Evolutionary conservation across 2,888 invertebrate species (phyloP).

Genomic region (Bedellia somnulentella): DNA sequence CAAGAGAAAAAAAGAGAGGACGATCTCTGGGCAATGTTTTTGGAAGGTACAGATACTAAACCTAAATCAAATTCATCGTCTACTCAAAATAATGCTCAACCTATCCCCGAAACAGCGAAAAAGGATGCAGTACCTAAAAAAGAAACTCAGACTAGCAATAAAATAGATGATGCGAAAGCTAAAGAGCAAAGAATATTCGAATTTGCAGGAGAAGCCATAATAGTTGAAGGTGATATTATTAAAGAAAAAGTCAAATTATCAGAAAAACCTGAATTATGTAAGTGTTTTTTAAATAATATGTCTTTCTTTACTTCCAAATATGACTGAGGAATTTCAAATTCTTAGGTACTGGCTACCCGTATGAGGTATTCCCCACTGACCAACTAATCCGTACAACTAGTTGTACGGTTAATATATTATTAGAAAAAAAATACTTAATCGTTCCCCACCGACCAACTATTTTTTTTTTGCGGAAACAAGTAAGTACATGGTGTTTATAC

Average conservation of each 20-base stretch:
- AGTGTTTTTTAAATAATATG: constrained; percentile 4
- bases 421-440: no score
- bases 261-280: constrained; percentile 28
- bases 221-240: constrained; percentile 42
- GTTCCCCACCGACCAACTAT: no score
- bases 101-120: constrained; percentile 15
- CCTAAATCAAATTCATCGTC: no score
- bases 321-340: no score
- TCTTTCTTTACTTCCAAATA: no score
- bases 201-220: constrained; percentile 86
- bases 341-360: no score
- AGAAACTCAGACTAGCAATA: constrained; percentile 11
- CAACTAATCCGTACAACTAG: no score
- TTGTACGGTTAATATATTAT: no score
- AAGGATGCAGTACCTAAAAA: constrained; percentile 10
- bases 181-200: constrained; percentile 73
- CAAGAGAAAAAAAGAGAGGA: constrained; percentile 73
- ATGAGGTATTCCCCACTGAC: no score
- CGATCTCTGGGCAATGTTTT: constrained; percentile 78
- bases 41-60: constrained; percentile 67
- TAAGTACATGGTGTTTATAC: no score
- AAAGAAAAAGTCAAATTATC: constrained; percentile 38
- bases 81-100: no score
- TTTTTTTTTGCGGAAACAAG: no score
- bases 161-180: constrained; percentile 39